phyloP scores from a whole-genome alignment of 2,113 vertebrate genomes.

The Chrysemys picta region DNA sequence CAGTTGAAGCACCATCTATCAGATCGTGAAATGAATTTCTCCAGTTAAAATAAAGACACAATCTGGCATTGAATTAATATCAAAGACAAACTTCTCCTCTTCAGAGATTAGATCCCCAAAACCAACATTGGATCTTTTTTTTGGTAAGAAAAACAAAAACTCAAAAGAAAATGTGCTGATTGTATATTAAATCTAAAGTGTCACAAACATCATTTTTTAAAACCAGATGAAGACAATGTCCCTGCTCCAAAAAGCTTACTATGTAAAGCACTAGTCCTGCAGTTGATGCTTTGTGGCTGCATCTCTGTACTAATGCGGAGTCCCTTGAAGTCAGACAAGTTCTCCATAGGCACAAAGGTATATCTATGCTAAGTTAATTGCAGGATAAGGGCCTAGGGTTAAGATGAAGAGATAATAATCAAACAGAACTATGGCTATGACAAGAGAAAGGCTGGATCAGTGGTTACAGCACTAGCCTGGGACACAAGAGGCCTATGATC shows the following conservation, averaged over 20 bases:
- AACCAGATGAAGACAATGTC: neutral
- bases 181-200: neutral
- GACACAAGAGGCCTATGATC: neutral
- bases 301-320: neutral
- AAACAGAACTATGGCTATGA: neutral
- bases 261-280: neutral
- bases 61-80: conserved; percentile 6
- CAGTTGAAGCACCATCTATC: neutral
- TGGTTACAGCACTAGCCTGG: neutral
- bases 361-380: neutral
- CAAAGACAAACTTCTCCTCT: neutral
- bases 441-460: neutral
- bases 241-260: neutral
- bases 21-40: conserved; percentile 15
- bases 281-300: neutral
- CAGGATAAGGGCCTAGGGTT: neutral
- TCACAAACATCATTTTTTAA: neutral
- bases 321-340: neutral
- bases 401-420: neutral
- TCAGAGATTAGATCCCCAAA: neutral
- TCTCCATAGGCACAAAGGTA: neutral
- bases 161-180: neutral
- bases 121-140: neutral
- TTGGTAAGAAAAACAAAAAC: neutral
- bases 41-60: conserved; percentile 26